phyloP scores from a whole-genome alignment of 2,888 invertebrate genomes.

The Nemoura dubitans region DNA sequence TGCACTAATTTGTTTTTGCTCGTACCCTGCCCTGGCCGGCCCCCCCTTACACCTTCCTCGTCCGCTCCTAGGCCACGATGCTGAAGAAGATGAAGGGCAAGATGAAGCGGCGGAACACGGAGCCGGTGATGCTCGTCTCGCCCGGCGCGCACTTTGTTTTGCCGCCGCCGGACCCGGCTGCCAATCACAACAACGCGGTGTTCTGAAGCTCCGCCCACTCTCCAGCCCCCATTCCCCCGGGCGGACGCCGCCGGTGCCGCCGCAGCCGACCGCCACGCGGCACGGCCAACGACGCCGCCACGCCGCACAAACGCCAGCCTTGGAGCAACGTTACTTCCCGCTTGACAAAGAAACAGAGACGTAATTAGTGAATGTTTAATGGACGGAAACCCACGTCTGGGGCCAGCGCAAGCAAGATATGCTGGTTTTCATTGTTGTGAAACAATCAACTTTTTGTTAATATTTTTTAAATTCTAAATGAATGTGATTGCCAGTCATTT shows the following conservation, averaged over 20 bases:
- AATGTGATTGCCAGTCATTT: slow-evolving; percentile 45
- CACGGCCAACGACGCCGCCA: background rate
- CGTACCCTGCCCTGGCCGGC: slow-evolving; percentile 59
- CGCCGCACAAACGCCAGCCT: slow-evolving; percentile 24
- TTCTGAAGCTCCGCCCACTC: slow-evolving; percentile 47
- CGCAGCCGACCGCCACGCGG: background rate
- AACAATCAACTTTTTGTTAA: slow-evolving; percentile 48
- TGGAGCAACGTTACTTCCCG: slow-evolving; percentile 40
- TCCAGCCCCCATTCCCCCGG: slow-evolving; percentile 14
- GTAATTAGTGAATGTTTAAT: slow-evolving; percentile 26
- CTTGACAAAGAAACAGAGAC: slow-evolving; percentile 38
- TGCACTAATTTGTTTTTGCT: slow-evolving; percentile 53
- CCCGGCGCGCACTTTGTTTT: slow-evolving; percentile 60
- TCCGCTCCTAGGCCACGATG: slow-evolving; percentile 92
- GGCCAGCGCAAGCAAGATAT: slow-evolving; percentile 42
- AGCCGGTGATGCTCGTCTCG: slow-evolving; percentile 76
- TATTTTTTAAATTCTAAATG: slow-evolving; percentile 44
- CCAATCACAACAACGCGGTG: slow-evolving; percentile 51
- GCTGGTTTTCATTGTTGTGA: slow-evolving; percentile 46
- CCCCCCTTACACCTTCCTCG: slow-evolving; percentile 59
- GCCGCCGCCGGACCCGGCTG: slow-evolving; percentile 47
- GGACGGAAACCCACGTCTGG: background rate
- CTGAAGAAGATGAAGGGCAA: slow-evolving; percentile 97
- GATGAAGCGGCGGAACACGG: slow-evolving; percentile 95
- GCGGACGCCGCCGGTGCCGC: background rate